Evolutionary conservation across 2,797 vertebrate species (phyloP).

Genomic region (Sebastes baramenuke): DNA sequence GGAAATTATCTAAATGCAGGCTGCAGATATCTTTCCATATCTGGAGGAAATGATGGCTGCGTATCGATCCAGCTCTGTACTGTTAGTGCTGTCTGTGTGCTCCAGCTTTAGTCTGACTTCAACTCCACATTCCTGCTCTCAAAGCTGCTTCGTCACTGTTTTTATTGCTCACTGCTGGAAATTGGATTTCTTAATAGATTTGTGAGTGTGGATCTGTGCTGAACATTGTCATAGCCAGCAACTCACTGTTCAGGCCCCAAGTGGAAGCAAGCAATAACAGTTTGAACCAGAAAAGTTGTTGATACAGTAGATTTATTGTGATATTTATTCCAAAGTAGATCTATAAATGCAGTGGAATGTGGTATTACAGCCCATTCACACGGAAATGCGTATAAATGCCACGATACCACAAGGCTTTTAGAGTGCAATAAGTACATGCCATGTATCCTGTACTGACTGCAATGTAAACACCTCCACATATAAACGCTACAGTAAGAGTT

Average conservation of each 20-base stretch:
- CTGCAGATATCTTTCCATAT: neutral
- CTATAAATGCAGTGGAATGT: no score
- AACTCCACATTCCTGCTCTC: neutral
- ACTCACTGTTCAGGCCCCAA: neutral
- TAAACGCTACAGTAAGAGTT: no score
- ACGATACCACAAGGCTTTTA: no score
- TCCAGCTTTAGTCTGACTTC: neutral
- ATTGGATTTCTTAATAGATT: neutral
- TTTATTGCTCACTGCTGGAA: neutral
- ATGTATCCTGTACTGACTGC: no score
- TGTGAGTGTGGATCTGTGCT: fast-evolving
- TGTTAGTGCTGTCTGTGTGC: neutral
- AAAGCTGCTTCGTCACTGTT: neutral
- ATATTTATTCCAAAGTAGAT: no score
- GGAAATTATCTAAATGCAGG: neutral
- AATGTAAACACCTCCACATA: no score
- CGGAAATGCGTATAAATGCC: fast-evolving
- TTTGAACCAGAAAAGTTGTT: neutral
- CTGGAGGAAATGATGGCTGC: neutral
- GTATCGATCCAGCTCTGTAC: neutral
- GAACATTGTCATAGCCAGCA: neutral
- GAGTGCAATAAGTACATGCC: no score
- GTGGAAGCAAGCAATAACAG: neutral
- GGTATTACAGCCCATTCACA: no score
- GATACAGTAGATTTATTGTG: no score